Percentiles rank a stretch among this genome's conserved stretches.
phyloP scores from a whole-genome alignment of 2,113 vertebrate genomes.

The Daubentonia madagascariensis region DNA sequence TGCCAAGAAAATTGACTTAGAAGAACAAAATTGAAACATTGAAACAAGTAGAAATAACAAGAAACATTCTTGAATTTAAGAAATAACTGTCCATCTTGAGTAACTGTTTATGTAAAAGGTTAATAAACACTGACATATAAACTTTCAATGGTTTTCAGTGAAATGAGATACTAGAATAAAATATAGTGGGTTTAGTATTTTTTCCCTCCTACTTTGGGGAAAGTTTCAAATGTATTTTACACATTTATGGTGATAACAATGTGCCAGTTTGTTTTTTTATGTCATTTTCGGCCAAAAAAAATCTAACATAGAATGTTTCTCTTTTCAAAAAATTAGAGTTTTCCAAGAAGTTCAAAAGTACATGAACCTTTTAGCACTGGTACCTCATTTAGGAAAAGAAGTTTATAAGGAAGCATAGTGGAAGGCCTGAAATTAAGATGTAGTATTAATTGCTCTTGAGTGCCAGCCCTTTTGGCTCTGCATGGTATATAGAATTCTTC shows the following conservation, averaged over 20 bases:
- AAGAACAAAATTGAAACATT: not conserved
- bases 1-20: not conserved
- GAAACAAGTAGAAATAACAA: not conserved
- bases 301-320: not conserved
- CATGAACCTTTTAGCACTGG: not conserved
- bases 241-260: not conserved
- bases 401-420: too few species aligned
- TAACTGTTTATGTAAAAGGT: not conserved
- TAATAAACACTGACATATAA: not conserved
- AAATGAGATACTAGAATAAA: not conserved
- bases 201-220: not conserved
- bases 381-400: not conserved
- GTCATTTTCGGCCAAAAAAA: not conserved
- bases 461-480: not conserved
- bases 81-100: not conserved
- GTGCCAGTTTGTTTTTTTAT: not conserved
- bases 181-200: not conserved
- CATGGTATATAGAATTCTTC: not conserved
- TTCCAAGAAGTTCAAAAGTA: not conserved
- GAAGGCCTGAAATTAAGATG: not conserved
- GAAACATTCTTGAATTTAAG: not conserved
- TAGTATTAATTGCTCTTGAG: not conserved
- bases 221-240: not conserved
- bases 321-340: not conserved
- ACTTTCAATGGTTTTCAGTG: not conserved